Evolutionary conservation across 2,113 vertebrate species (phyloP).

Genomic region (Tonatia bakeri): DNA sequence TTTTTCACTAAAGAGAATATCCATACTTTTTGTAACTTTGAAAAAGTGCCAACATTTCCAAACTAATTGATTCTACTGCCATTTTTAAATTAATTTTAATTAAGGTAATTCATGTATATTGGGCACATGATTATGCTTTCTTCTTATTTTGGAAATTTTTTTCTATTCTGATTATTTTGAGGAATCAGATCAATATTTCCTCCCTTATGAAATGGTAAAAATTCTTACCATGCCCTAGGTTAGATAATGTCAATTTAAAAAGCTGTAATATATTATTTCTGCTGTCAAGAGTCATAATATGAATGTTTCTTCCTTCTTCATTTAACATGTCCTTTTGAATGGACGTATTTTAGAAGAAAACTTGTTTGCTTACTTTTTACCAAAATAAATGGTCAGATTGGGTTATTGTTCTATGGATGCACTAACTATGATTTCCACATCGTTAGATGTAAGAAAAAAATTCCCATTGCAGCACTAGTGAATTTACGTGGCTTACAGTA

Average conservation of each 20-base stretch:
- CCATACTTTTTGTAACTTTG: background rate
- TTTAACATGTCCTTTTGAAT: background rate
- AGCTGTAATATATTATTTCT: background rate
- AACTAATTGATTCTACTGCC: background rate
- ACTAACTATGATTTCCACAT: slow-evolving; percentile 5
- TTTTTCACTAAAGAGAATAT: background rate
- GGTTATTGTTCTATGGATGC: background rate
- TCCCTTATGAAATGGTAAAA: background rate
- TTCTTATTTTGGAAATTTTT: background rate
- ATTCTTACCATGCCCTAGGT: background rate
- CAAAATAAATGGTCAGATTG: background rate
- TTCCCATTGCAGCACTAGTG: background rate
- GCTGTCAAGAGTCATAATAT: background rate
- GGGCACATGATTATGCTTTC: background rate
- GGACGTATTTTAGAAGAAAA: background rate
- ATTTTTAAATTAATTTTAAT: background rate
- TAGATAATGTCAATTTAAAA: background rate
- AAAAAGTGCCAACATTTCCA: background rate
- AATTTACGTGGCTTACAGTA: slow-evolving; percentile 57
- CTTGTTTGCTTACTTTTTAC: background rate
- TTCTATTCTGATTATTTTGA: background rate
- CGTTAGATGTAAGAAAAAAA: slow-evolving; percentile 8
- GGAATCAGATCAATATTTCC: background rate
- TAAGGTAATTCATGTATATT: background rate
- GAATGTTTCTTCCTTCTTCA: background rate